Evolutionary conservation across 2,797 vertebrate genomes (phyloP).

Genomic region (Rhinichthys osculus): DNA sequence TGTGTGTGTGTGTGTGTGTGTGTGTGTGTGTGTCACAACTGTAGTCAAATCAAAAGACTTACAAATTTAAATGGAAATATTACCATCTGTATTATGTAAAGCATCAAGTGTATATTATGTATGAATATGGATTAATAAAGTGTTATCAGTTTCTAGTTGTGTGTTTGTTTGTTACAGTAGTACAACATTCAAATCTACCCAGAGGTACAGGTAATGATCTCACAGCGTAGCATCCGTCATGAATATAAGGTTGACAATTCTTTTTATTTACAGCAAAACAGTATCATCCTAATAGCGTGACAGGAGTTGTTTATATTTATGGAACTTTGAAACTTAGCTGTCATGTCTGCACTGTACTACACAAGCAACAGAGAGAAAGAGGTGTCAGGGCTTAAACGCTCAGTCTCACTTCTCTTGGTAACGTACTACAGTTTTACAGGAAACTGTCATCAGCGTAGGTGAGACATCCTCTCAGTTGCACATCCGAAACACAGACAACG

Average conservation of each 20-base stretch:
- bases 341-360: slow-evolving; percentile 56
- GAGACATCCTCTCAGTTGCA: slow-evolving; percentile 41
- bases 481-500: slow-evolving; percentile 19
- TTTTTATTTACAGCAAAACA: slow-evolving; percentile 59
- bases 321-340: slow-evolving; percentile 65
- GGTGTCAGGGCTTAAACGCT: slow-evolving; percentile 64
- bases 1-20: no score
- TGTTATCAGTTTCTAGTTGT: background rate
- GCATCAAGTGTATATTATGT: background rate
- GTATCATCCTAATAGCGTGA: slow-evolving; percentile 56
- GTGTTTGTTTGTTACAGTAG: background rate
- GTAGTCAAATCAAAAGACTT: background rate
- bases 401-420: slow-evolving; percentile 58
- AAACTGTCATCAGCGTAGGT: slow-evolving; percentile 40
- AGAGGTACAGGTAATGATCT: slow-evolving; percentile 15
- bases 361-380: slow-evolving; percentile 55
- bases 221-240: background rate
- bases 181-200: slow-evolving; percentile 7
- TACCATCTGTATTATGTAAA: background rate
- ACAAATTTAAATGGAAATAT: background rate
- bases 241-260: slow-evolving; percentile 33
- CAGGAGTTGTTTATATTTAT: slow-evolving; percentile 65
- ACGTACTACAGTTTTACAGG: slow-evolving; percentile 39
- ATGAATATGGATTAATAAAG: background rate
- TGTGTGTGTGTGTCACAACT: background rate